These are phyloP conservation scores for Limnothrissa miodon DNA, from an alignment of 2,113 vertebrate genomes.

Conservation along the genomic window DNA sequence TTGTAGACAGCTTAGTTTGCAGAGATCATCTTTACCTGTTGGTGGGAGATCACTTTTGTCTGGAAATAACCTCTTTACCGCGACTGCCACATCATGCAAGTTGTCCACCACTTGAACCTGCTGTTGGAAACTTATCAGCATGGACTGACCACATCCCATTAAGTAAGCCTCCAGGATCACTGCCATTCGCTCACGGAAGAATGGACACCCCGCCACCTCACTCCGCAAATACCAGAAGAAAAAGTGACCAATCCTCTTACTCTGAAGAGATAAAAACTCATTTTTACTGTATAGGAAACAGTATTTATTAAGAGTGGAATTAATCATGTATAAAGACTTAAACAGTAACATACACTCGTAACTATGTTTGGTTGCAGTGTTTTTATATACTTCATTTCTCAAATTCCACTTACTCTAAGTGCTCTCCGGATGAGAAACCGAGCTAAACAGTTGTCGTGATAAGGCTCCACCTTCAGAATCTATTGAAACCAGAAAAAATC, in stretches of 20 bases:
- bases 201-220: slow-evolving; percentile 68
- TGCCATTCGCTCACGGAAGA: slow-evolving; percentile 73
- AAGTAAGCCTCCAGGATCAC: slow-evolving; percentile 76
- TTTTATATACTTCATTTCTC: not conserved
- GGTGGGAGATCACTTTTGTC: slow-evolving; percentile 65
- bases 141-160: slow-evolving; percentile 70
- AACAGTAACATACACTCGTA: too few species aligned
- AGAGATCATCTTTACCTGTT: slow-evolving; percentile 52
- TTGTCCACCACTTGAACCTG: slow-evolving; percentile 69
- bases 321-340: too few species aligned
- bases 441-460: slow-evolving; percentile 75
- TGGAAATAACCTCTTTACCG: slow-evolving; percentile 65
- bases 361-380: not conserved
- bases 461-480: slow-evolving; percentile 78
- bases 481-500: slow-evolving; percentile 39
- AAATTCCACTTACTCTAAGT: slow-evolving; percentile 60
- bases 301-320: too few species aligned
- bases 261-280: slow-evolving; percentile 56
- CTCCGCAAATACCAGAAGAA: slow-evolving; percentile 79
- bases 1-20: not conserved
- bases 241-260: slow-evolving; percentile 78
- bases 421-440: slow-evolving; percentile 73
- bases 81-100: slow-evolving; percentile 58
- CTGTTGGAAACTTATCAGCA: slow-evolving; percentile 61
- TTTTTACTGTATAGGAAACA: not conserved